Base-by-base conservation (phyloP, 2,113 vertebrate genomes). In the Trichechus manatus region DNA sequence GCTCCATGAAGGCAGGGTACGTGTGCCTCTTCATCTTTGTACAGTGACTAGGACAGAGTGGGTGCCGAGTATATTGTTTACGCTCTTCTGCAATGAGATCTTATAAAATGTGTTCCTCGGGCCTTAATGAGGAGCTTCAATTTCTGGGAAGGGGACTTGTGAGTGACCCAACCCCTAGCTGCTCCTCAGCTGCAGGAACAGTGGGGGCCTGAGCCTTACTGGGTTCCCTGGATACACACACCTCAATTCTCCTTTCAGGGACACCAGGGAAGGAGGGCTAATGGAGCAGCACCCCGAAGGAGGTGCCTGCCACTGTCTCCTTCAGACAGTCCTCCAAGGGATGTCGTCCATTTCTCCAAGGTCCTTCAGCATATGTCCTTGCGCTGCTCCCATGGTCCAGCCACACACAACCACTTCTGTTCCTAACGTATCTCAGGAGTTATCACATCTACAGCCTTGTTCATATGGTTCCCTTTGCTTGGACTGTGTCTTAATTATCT, bases 61-160 rank as follows among this genome's bases (percentile, higher is more conserved):
- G 8, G 72, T 33, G 1, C 36, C 50, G 66, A 61, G 8, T 7
- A 23, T 6, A 11, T 27, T 5, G 0, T n/a, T 53, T 9, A 31
- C 63, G 39, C 20, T 82, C 61, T 78, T 80, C n/a, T 89, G 53
- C 25, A 63, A 31, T 64, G 50, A 82, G 7, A 53, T 78, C 36
- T 92, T 61, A 56, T 23, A 56, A 53, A 64, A 20, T 22, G 11
- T 23, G 33, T 44, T 25, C 1, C 25, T 78, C 2, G 6, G 42
- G 14, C 47, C 17, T 83, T 75, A 25, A 82, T 33, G 23, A 80
- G 39, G 44, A 59, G 29, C 6, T 1, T n/a, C 56, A 27, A 53
- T 74, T 85, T 79, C 5, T 44, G 25, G 56, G 33, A 31, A 75
- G 61, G 13, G 22, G 17, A 72, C 22, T 79, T 82, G 25, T 42